Conservation (phyloP, 2,113 vertebrate species). For the Nanorana parkeri region DNA sequence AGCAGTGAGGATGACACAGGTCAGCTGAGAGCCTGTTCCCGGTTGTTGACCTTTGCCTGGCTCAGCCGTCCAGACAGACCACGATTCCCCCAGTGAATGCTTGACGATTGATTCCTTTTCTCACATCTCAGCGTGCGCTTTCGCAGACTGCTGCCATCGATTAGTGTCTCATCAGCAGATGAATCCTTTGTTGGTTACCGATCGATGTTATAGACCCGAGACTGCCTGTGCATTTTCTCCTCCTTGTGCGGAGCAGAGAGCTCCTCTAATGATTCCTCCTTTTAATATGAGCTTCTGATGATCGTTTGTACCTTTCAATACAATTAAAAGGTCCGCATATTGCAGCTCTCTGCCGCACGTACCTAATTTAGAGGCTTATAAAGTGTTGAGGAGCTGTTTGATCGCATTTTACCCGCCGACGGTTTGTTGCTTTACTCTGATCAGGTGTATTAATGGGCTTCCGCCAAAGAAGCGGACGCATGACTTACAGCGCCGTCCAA, state of each 20-base stretch:
- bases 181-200: constrained; percentile 79
- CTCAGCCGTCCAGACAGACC: constrained; percentile 58
- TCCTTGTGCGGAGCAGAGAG: constrained; percentile 61
- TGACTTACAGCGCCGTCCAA: background rate
- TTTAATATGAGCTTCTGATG: constrained; percentile 58
- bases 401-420: constrained; percentile 14
- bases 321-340: constrained; percentile 53
- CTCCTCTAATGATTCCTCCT: constrained; percentile 61
- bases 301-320: constrained; percentile 46
- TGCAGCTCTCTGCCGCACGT: constrained; percentile 16
- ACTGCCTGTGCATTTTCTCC: constrained; percentile 62
- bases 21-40: constrained; percentile 30
- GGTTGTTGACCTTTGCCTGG: constrained; percentile 19
- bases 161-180: constrained; percentile 78
- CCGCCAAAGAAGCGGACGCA: background rate
- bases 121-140: constrained; percentile 81
- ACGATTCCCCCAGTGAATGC: constrained; percentile 66
- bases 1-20: background rate
- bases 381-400: constrained; percentile 40
- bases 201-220: constrained; percentile 77
- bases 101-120: constrained; percentile 77
- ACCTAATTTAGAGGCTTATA: constrained; percentile 55
- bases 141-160: constrained; percentile 78
- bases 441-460: constrained; percentile 33
- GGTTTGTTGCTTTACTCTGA: constrained; percentile 29